Evolutionary conservation across 2,888 invertebrate species (phyloP).

Genomic region (Drosophila merina): DNA sequence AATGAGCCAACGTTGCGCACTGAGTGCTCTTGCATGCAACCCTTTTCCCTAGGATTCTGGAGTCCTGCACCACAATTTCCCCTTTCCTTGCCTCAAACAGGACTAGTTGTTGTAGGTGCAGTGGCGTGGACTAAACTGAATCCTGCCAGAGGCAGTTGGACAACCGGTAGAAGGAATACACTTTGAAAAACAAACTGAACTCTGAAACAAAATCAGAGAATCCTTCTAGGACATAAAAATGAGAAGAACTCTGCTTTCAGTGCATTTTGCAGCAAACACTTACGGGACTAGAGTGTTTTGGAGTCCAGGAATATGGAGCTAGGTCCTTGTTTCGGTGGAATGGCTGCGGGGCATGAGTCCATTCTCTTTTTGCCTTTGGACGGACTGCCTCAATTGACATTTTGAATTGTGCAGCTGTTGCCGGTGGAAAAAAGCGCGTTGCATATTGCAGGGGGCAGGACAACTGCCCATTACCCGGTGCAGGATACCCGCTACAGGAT

Average conservation of each 20-base stretch:
- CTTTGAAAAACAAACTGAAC: not conserved
- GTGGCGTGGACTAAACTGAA: slow-evolving; percentile 73
- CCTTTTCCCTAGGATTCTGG: slow-evolving; percentile 19
- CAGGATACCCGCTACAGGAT: no score
- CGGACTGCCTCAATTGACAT: slow-evolving; percentile 80
- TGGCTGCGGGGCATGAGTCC: slow-evolving; percentile 62
- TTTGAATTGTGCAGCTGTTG: slow-evolving; percentile 77
- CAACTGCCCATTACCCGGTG: not conserved
- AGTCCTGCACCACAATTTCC: slow-evolving; percentile 7
- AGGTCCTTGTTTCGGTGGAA: slow-evolving; percentile 20
- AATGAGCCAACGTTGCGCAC: slow-evolving; percentile 74
- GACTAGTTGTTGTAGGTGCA: slow-evolving; percentile 69
- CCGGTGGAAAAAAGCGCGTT: slow-evolving; percentile 59
- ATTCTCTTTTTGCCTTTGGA: slow-evolving; percentile 47
- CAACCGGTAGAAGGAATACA: slow-evolving; percentile 12
- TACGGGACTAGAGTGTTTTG: slow-evolving; percentile 33
- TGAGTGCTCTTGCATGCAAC: slow-evolving; percentile 60
- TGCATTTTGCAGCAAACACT: slow-evolving; percentile 7
- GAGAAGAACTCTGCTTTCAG: not conserved
- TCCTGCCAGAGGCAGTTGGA: slow-evolving; percentile 26
- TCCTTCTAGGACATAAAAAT: no score
- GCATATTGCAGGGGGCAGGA: slow-evolving; percentile 22
- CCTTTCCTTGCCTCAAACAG: not conserved
- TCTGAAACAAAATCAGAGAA: not conserved
- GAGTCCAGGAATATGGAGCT: slow-evolving; percentile 32